phyloP scores from a whole-genome alignment of 2,888 invertebrate genomes.

The Rhagonycha fulva region DNA sequence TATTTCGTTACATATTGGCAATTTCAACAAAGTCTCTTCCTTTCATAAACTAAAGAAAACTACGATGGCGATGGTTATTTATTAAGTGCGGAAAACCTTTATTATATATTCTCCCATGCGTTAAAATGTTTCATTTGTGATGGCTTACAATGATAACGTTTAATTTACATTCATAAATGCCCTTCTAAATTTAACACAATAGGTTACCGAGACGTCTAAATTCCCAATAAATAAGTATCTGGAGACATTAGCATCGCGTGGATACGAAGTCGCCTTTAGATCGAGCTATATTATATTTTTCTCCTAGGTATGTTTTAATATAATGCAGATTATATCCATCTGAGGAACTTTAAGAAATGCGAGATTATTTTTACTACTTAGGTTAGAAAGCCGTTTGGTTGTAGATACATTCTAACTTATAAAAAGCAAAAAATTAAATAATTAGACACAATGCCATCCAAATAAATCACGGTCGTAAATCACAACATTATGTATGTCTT shows the following conservation, averaged over 20 bases:
- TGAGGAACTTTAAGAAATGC: no score
- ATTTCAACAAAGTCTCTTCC: conserved; percentile 47
- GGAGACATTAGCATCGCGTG: background rate
- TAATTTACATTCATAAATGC: background rate
- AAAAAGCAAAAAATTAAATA: background rate
- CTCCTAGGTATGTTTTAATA: no score
- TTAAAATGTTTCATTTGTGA: background rate
- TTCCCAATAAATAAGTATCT: background rate
- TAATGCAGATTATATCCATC: no score
- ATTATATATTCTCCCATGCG: background rate
- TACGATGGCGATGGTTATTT: conserved; percentile 48
- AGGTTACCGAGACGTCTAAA: background rate
- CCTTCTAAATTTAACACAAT: background rate
- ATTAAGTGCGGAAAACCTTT: conserved; percentile 34
- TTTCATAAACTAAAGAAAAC: conserved; percentile 47
- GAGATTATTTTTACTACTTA: no score
- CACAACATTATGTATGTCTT: background rate
- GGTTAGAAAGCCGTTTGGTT: no score
- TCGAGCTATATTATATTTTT: no score
- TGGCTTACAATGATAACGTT: background rate
- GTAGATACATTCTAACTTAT: background rate
- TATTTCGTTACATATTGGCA: conserved; percentile 53
- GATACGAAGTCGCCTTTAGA: no score
- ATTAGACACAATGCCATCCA: background rate
- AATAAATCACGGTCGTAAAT: background rate